phyloP scores from a whole-genome alignment of 2,797 vertebrate genomes.

The Heliangelus exortis region DNA sequence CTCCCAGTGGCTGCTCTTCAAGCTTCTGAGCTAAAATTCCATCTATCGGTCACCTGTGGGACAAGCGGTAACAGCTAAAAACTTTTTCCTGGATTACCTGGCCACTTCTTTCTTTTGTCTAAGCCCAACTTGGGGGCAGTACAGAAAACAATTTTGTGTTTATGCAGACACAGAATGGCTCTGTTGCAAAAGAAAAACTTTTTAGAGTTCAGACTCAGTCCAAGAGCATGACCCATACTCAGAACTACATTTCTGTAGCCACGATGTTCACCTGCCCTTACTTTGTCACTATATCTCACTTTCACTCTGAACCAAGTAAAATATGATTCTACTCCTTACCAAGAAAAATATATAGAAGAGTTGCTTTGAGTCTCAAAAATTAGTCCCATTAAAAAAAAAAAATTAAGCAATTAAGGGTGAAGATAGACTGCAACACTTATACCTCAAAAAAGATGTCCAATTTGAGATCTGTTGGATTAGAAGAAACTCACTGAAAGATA shows the following conservation, averaged over 20 bases:
- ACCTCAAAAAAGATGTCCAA: neutral
- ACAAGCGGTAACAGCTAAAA: neutral
- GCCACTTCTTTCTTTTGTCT: neutral
- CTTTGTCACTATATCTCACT: neutral
- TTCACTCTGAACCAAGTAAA: neutral
- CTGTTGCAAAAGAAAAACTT: neutral
- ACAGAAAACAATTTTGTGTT: neutral
- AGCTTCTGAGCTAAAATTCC: neutral
- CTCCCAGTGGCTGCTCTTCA: neutral
- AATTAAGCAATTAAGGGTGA: neutral
- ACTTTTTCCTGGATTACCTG: neutral
- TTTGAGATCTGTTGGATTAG: neutral
- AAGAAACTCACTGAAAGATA: neutral
- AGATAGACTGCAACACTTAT: neutral
- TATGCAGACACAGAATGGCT: neutral
- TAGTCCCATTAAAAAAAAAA: neutral
- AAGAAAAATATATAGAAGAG: neutral
- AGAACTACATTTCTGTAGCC: neutral
- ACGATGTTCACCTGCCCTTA: neutral
- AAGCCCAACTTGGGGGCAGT: neutral
- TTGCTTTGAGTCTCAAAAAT: neutral
- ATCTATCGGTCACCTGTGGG: neutral
- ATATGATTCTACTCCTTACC: neutral
- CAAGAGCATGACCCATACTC: neutral
- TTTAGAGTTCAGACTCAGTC: neutral